Evolutionary conservation across 2,888 invertebrate genomes (phyloP), one percentile per base, ranked within the genome.

Genomic region (Tachina lurida): DNA sequence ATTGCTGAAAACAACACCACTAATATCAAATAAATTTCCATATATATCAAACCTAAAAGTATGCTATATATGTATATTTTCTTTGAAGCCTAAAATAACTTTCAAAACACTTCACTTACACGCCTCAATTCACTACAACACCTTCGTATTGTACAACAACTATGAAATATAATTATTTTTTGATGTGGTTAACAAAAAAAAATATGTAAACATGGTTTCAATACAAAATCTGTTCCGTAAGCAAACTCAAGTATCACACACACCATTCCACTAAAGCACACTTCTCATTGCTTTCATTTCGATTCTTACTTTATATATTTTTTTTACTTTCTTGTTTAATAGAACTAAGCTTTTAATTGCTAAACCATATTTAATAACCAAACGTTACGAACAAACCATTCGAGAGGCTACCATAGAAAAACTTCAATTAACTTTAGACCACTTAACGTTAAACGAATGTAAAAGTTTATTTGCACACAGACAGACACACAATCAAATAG

Each of bases 401-500:
- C 22, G 56, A 75, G 65, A 65, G 77, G 65, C 56, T 39, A 63
- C 60, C 54, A 70, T 70, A 70, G 74, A 84, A 74, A 70, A 84
- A 75, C 84, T 84, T 84, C 84, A 84, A 84, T 79, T 84, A 79
- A 84, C 84, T 84, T 79, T 79, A 79, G 84, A 79, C 84, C 84
- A 84, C 84, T 84, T 84, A 84, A 84, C 68, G 73, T 65, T 56
- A 67, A 79, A 75, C 71, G 77, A 65, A 76, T 82, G 63, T 47
- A 54, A 62, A 58, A 12, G 41, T 31, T 60, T 65, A 49, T 49
- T 10, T 43, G 41, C 45, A 19, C 45, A 19, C 31, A 31, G 4
- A 31, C 31, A 31, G 4, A 31, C 31, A 31, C 22, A 10, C 70
- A 60, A 41, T n/a, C 52, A 2, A 12, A 19, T 47, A 43, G 52